These are phyloP conservation scores for Iselma pallidipennis DNA, from an alignment of 2,888 invertebrate species.

Conservation along the genomic window DNA sequence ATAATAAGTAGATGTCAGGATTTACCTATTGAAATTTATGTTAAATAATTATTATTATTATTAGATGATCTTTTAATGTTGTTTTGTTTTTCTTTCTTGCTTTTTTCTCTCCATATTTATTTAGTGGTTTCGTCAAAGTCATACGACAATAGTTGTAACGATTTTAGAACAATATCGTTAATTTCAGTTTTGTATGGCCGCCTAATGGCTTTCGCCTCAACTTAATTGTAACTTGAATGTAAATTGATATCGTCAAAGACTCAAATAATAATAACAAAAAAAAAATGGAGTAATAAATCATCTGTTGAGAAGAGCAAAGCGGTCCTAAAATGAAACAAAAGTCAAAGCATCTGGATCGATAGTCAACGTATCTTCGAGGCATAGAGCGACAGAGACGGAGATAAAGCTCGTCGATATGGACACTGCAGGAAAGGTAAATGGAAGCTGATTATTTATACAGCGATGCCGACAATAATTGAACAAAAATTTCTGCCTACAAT, in stretches of 20 bases:
- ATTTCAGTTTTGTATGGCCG: conserved; percentile 19
- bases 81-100: conserved; percentile 5
- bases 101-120: not conserved
- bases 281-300: conserved; percentile 25
- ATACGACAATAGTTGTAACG: not conserved
- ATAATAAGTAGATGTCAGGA: conserved; percentile 24
- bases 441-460: conserved; percentile 20
- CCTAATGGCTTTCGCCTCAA: conserved; percentile 15
- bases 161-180: conserved; percentile 7
- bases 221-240: conserved; percentile 9
- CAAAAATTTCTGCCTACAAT: conserved; percentile 11
- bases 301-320: conserved; percentile 18
- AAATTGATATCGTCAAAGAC: conserved; percentile 23
- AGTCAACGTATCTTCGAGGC: conserved; percentile 23
- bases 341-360: conserved; percentile 28
- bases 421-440: conserved; percentile 11
- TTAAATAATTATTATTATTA: conserved; percentile 20
- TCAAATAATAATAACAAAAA: conserved; percentile 24
- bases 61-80: conserved; percentile 10
- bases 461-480: conserved; percentile 12
- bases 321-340: conserved; percentile 28
- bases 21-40: conserved; percentile 21
- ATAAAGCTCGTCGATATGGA: conserved; percentile 10
- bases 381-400: conserved; percentile 6
- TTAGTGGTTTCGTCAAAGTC: not conserved